A percentile compares a stretch with the other conserved stretches of the same genome.
Conservation (phyloP, 1,140 invertebrate genomes). For the Sycophaga agraensis region DNA sequence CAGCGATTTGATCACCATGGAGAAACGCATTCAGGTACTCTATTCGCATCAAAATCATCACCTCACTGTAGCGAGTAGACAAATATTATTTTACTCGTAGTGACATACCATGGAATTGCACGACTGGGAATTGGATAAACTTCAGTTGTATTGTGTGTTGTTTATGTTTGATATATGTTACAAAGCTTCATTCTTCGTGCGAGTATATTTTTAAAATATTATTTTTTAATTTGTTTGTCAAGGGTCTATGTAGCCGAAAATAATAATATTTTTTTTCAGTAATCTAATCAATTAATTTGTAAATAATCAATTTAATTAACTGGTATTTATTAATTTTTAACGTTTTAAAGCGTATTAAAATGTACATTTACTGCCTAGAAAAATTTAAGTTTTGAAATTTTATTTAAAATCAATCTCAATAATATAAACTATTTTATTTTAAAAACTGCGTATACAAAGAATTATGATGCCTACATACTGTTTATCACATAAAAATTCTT, state of each 20-base stretch:
- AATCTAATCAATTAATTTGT: background rate
- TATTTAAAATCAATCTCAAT: background rate
- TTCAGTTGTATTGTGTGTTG: slow-evolving; percentile 21
- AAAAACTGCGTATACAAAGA: background rate
- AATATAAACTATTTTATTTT: background rate
- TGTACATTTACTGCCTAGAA: no score
- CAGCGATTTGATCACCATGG: slow-evolving; percentile 90
- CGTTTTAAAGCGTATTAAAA: background rate
- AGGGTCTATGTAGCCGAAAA: background rate
- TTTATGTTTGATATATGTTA: slow-evolving; percentile 1
- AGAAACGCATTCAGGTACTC: slow-evolving; percentile 80
- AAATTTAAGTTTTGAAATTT: background rate
- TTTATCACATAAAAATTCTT: no score
- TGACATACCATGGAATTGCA: slow-evolving; percentile 22
- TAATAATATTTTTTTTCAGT: background rate
- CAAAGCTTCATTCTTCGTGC: background rate
- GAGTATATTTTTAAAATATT: background rate
- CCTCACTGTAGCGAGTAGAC: slow-evolving; percentile 32
- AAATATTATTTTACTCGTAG: slow-evolving; percentile 25
- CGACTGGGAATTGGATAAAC: slow-evolving; percentile 25
- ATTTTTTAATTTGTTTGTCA: background rate
- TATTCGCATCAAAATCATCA: slow-evolving; percentile 38
- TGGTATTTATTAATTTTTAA: background rate
- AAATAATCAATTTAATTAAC: background rate
- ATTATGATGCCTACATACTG: background rate